Evolutionary conservation across 2,113 vertebrate genomes (phyloP).

Genomic region (Dendropsophus ebraccatus): DNA sequence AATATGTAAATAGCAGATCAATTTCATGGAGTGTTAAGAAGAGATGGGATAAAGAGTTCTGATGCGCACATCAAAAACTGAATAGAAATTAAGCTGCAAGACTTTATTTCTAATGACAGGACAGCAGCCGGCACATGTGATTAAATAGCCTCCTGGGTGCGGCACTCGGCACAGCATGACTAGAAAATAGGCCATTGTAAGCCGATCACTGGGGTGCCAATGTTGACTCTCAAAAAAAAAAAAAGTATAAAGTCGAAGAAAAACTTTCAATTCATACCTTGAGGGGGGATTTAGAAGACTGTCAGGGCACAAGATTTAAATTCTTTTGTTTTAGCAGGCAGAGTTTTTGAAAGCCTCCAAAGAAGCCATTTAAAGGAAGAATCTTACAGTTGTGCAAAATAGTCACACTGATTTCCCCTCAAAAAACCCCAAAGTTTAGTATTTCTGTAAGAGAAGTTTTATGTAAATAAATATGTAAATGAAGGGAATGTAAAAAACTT

Average conservation of each 20-base stretch:
- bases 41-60: neutral
- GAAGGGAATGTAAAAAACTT: too few relatives aligned
- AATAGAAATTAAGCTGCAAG: constrained; percentile 1
- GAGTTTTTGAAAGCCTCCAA: neutral
- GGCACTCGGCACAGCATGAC: constrained; percentile 9
- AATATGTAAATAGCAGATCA: neutral
- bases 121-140: neutral
- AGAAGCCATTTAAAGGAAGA: neutral
- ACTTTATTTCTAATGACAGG: constrained; percentile 5
- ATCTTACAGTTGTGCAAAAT: neutral
- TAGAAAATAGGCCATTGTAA: neutral
- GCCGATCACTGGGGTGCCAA: neutral
- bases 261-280: neutral
- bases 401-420: neutral
- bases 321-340: neutral
- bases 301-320: neutral
- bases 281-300: neutral
- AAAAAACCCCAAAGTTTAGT: neutral
- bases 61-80: constrained; percentile 7
- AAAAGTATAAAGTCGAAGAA: neutral
- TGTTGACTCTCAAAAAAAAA: neutral
- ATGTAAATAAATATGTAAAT: neutral
- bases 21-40: constrained; percentile 24
- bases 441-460: neutral
- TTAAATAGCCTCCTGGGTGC: constrained; percentile 23